Evolutionary conservation across 92 coral and sea anemone species (phyloP), one percentile per base, ranked within the genome.

Genomic region (Actinostola sp.): DNA sequence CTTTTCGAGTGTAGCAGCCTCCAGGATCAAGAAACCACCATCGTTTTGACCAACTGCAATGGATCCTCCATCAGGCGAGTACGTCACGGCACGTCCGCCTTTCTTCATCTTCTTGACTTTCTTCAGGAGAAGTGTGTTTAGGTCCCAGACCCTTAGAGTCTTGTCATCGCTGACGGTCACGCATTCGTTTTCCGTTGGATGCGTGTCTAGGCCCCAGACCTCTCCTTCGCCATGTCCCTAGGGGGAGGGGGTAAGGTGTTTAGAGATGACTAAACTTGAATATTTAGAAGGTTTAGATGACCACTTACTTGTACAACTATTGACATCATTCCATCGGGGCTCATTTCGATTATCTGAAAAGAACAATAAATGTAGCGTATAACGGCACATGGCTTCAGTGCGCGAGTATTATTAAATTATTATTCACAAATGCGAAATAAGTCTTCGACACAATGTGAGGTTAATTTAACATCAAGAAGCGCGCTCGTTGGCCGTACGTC

Each of bases 171-270:
- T 94, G 58, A 94, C 89, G 48, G 98, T 94, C 88, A 83, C 93
- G 66, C 97, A 94, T 62, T 94, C 95, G 67, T 92, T 88, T 41
- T 94, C 87, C 46, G 76, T 63, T 43, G 98, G 98, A 70, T 94
- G 98, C 24, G 97, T 92, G 77, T 81, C 98, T 79, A 94, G 95
- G 41, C 98, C 98, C 98, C 98, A 94, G 78, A 94, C 89, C 70
- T 94, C 98, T 51, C 98, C 98, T 53, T 91, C 97, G 14, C 98
- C 97, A 35, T 94, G 98, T 27, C 98, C 98, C 98, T 94, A 3
- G 49, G 21, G 19, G 53, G 3, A 2, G 58, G 5, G 58, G 25
- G 5, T 51, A 51, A 14, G 26, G 58, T 21, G 26, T 12, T 21
- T 12, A 51, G 19, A 12, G 46, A 41, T 8, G 15, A 41, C 8